These are phyloP conservation scores for Tethea ocularis DNA, from an alignment of 2,888 invertebrate species.

Conservation along the genomic window DNA sequence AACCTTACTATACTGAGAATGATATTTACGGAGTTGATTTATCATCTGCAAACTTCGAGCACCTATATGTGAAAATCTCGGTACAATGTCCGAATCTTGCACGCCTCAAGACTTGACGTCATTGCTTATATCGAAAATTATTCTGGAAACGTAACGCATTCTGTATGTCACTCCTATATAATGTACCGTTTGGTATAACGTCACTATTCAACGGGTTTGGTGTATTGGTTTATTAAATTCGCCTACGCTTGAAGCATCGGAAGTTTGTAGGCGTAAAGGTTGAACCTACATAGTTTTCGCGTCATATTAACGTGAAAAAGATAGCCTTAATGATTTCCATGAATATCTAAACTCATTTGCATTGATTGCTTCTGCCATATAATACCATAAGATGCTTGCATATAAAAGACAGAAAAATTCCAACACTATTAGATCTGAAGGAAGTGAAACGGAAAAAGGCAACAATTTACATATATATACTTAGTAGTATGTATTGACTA, in stretches of 20 bases:
- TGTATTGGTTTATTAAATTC: conserved; percentile 57
- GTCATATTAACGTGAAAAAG: neutral
- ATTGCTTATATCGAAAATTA: conserved; percentile 36
- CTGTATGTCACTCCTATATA: conserved; percentile 18
- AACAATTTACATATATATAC: too few species aligned
- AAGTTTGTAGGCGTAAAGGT: conserved; percentile 69
- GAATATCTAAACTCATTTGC: neutral
- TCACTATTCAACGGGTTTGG: conserved; percentile 51
- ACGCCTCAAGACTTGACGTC: conserved; percentile 28
- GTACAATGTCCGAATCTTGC: neutral
- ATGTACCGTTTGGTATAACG: conserved; percentile 12
- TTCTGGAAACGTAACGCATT: conserved; percentile 38
- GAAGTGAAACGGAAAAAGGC: too few species aligned
- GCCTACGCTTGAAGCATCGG: conserved; percentile 40
- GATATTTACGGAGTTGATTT: neutral
- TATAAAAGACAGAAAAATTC: neutral
- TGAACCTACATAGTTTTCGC: conserved; percentile 61
- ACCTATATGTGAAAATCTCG: neutral
- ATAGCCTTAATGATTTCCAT: neutral
- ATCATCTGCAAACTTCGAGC: neutral
- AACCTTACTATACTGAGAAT: neutral
- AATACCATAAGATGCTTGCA: neutral
- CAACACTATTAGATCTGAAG: neutral
- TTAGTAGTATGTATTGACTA: too few species aligned
- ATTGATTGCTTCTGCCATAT: neutral